These are phyloP conservation scores for Columbina picui DNA, from an alignment of 2,113 vertebrate genomes.

Conservation along the genomic window DNA sequence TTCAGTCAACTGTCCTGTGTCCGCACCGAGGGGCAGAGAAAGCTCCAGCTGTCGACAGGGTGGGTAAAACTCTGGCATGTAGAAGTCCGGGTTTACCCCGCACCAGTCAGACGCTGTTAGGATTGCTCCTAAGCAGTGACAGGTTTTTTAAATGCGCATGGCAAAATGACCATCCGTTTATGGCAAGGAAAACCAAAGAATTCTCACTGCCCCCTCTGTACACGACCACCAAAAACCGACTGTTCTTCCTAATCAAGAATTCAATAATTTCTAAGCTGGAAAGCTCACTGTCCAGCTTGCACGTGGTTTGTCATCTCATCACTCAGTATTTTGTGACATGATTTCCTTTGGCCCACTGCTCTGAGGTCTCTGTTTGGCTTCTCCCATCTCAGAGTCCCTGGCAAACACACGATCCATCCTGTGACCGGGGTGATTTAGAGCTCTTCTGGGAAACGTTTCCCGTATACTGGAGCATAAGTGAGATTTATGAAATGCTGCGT, in stretches of 20 bases:
- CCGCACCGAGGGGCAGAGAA: neutral
- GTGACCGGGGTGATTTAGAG: neutral
- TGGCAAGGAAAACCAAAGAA: neutral
- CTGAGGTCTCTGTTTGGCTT: neutral
- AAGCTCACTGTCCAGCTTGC: neutral
- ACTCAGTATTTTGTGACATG: neutral
- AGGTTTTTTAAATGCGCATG: neutral
- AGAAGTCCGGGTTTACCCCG: neutral
- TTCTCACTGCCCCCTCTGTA: neutral
- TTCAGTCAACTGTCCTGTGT: neutral
- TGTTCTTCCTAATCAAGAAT: neutral
- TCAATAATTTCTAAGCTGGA: neutral
- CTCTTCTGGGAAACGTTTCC: constrained; percentile 17
- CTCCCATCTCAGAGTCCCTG: neutral
- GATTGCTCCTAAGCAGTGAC: neutral
- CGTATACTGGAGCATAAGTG: neutral
- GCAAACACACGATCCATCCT: neutral
- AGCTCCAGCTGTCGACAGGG: neutral
- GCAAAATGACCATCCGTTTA: neutral
- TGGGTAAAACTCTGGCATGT: neutral
- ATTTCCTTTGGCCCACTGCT: neutral
- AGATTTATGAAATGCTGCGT: constrained; percentile 9
- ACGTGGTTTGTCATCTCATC: neutral
- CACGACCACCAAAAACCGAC: neutral
- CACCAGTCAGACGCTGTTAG: neutral